These are phyloP conservation scores for Caenorhabditis sinica DNA, from an alignment of 2,888 invertebrate species.

Conservation along the genomic window DNA sequence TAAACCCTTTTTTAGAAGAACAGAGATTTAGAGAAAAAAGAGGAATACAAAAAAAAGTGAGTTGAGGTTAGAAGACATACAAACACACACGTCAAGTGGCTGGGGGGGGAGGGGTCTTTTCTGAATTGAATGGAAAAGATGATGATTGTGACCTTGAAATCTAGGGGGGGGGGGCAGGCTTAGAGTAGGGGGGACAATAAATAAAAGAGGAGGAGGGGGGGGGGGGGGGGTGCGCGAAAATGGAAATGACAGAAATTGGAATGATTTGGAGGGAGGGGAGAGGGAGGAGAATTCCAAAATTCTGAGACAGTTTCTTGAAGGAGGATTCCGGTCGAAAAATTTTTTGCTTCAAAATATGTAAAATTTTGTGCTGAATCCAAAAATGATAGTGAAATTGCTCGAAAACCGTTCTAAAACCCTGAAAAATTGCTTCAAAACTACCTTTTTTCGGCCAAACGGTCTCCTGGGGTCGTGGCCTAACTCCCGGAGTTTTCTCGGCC, in stretches of 20 bases:
- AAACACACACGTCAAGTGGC: no score
- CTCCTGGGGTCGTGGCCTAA: no score
- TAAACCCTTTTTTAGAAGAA: not conserved
- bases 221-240: constrained; percentile 4
- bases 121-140: constrained; percentile 11
- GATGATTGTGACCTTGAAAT: constrained; percentile 26
- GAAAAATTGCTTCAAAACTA: no score
- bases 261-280: not conserved
- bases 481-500: no score
- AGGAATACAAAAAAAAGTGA: not conserved
- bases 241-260: constrained; percentile 17
- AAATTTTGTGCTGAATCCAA: no score
- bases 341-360: no score
- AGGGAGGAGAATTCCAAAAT: not conserved
- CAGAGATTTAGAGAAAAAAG: constrained; percentile 2
- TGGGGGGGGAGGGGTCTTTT: not conserved
- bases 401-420: no score
- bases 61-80: not conserved
- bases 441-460: no score
- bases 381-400: no score
- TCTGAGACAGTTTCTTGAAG: no score
- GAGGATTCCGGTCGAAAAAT: no score
- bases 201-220: not conserved
- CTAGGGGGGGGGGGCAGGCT: not conserved
- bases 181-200: constrained; percentile 3